Base-by-base conservation (phyloP, 2,888 invertebrate species). In the Thecophora atra region DNA sequence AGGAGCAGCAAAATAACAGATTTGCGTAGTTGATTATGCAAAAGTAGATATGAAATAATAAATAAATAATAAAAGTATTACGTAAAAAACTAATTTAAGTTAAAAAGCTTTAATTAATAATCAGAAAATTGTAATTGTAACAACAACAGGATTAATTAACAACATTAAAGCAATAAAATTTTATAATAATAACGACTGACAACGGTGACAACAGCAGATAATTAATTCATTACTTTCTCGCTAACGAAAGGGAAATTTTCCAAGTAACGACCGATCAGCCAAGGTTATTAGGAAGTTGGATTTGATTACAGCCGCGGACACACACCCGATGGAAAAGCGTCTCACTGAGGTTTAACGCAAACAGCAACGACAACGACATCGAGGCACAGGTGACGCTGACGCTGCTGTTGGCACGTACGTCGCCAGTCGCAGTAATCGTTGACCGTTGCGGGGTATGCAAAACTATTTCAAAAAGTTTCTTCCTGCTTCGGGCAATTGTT, bases 241-340 rank as follows among this genome's bases (percentile, higher is more conserved):
- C 56, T 15, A 70, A 70, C 63, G 70, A 70, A 70, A 70, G 63
- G 63, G 70, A 70, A 67, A 69, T 44, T 58, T 66, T 28, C n/a
- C n/a, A n/a, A 26, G 13, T n/a, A 47, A 15, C 47, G 47, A 47
- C 47, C 47, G 47, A 47, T n/a, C 47, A 19, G 15, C 68, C 56
- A 68, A 68, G 68, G 68, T 68, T 68, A 58, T 30, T 58, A 68
- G 68, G 68, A 68, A 68, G 68, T 68, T 24, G 28, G 30, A 65
- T 17, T 37, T 60, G 30, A 60, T 19, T n/a, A 62, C 30, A 30
- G 19, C 28, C 7, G 54, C 28, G n/a, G 19, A 58, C 71, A 60
- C 65, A 71, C 15, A 64, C 44, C 44, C 44, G 8, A n/a, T n/a
- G n/a, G n/a, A n/a, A n/a, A n/a, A n/a, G n/a, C n/a, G n/a, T n/a